These are phyloP conservation scores for Melanotaenia duboulayi DNA, from an alignment of 2,113 vertebrate genomes.

Conservation along the genomic window DNA sequence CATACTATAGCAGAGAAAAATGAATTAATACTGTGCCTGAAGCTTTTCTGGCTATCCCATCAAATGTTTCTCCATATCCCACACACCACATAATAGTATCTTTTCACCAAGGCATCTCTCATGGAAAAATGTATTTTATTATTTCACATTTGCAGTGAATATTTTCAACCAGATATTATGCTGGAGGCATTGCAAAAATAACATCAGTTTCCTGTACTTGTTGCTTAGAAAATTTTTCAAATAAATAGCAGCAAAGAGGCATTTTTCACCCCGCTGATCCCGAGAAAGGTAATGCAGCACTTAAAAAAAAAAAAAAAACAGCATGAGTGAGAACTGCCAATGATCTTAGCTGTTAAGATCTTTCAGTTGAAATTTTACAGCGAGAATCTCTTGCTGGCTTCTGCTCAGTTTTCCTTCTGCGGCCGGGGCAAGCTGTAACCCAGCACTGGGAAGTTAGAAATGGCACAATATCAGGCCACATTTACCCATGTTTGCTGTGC, in stretches of 20 bases:
- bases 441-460: constrained; percentile 57
- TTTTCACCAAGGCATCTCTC: constrained; percentile 50
- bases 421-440: constrained; percentile 51
- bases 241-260: constrained; percentile 46
- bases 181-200: constrained; percentile 52
- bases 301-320: constrained; percentile 22
- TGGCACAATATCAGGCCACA: constrained; percentile 39
- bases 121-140: constrained; percentile 66
- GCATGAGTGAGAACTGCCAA: constrained; percentile 35
- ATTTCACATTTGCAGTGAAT: constrained; percentile 65
- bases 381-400: constrained; percentile 57
- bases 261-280: constrained; percentile 33
- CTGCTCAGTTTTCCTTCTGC: constrained; percentile 60
- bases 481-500: constrained; percentile 39
- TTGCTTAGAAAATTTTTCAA: constrained; percentile 58
- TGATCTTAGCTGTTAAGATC: constrained; percentile 34
- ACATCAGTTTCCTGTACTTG: constrained; percentile 54
- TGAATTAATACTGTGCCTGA: constrained; percentile 35
- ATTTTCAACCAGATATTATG: constrained; percentile 52
- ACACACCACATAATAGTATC: constrained; percentile 68
- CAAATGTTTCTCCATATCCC: constrained; percentile 40
- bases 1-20: constrained; percentile 35
- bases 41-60: constrained; percentile 39
- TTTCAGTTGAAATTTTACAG: constrained; percentile 56
- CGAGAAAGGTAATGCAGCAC: constrained; percentile 43